Evolutionary conservation across 1,140 invertebrate genomes (phyloP).

Genomic region (Hyposmocoma kahamanoa): DNA sequence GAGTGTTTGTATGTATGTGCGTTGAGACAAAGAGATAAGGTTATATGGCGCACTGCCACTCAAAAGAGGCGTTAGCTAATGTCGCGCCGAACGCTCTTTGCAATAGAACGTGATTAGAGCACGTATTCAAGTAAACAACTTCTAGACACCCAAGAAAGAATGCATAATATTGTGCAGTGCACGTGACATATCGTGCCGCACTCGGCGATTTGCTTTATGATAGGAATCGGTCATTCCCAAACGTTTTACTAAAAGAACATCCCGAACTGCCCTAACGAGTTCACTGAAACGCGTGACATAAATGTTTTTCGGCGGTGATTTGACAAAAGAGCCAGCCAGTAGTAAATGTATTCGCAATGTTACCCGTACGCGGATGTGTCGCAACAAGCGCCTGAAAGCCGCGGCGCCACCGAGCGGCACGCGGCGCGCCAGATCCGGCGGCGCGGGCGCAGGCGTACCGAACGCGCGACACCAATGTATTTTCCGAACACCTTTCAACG

Average conservation of each 20-base stretch:
- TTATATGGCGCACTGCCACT: constrained; percentile 25
- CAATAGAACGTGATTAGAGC: constrained; percentile 44
- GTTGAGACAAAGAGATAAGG: constrained; percentile 40
- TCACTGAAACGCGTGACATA: background rate
- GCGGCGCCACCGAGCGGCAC: constrained; percentile 1
- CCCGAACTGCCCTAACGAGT: background rate
- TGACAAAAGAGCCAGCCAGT: background rate
- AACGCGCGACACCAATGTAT: constrained; percentile 45
- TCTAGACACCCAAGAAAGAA: constrained; percentile 11
- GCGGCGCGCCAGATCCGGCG: constrained; percentile 8
- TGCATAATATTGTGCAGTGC: constrained; percentile 17
- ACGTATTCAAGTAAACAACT: constrained; percentile 46
- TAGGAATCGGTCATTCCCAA: background rate
- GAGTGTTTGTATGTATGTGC: constrained; percentile 27
- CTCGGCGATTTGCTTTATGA: background rate
- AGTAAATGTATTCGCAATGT: background rate
- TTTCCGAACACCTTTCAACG: constrained; percentile 68
- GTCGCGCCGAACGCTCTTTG: constrained; percentile 8
- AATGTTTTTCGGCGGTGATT: constrained; percentile 1
- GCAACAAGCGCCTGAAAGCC: constrained; percentile 15
- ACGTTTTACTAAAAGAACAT: background rate
- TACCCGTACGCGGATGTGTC: constrained; percentile 13
- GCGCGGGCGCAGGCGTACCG: background rate
- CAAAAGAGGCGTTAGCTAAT: background rate
- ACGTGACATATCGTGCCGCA: constrained; percentile 18